Evolutionary conservation across 2,888 invertebrate species (phyloP).

Genomic region (Diaphora mendica): DNA sequence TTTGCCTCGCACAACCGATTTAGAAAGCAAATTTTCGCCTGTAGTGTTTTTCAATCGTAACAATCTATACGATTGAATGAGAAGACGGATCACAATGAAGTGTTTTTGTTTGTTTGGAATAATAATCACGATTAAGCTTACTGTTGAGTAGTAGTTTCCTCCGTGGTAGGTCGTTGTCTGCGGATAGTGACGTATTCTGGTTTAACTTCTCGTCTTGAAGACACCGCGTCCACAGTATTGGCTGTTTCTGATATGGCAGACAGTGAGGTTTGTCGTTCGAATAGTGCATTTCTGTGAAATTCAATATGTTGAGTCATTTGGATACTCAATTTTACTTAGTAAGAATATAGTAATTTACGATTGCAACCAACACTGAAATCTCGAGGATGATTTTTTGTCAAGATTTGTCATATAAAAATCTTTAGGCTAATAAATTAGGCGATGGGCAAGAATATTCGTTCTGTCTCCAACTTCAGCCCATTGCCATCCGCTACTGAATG

Average conservation of each 20-base stretch:
- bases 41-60: too few relatives aligned
- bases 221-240: constrained; percentile 65
- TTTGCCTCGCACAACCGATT: not conserved
- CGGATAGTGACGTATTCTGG: constrained; percentile 90
- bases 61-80: not conserved
- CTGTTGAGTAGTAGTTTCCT: constrained; percentile 81
- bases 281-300: constrained; percentile 72
- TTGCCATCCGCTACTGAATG: too few relatives aligned
- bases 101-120: not conserved
- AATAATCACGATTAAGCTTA: constrained; percentile 62
- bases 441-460: too few relatives aligned
- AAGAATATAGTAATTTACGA: not conserved
- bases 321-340: not conserved
- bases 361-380: not conserved
- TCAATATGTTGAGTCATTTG: not conserved
- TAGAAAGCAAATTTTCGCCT: not conserved
- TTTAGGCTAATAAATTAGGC: too few relatives aligned
- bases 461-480: too few relatives aligned
- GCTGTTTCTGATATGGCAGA: constrained; percentile 67
- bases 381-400: not conserved
- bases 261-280: constrained; percentile 73
- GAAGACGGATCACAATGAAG: not conserved
- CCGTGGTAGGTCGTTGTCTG: constrained; percentile 85
- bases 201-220: constrained; percentile 68
- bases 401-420: too few relatives aligned